Evolutionary conservation across 1,140 invertebrate species (phyloP), one percentile per base, ranked within the genome.

Genomic region (Heterodera schachtii): DNA sequence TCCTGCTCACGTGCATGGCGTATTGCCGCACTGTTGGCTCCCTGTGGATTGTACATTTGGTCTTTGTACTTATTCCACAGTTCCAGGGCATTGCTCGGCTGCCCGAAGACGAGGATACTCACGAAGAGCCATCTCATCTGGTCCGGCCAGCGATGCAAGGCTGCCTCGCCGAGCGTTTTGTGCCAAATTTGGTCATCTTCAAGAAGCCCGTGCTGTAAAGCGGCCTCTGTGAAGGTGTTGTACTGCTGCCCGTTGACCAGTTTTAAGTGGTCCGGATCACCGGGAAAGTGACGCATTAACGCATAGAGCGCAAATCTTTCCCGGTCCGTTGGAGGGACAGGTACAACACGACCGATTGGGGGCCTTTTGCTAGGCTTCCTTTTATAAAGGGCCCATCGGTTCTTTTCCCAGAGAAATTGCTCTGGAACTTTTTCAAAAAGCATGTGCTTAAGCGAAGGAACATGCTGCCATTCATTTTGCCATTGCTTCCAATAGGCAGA

Each of bases 401-500:
- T 2, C 49, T 52, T 52, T 52, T 0, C 11, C 49, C 49, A 52
- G 0, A 0, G 49, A 2, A 52, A 52, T 52, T 52, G 49, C 49
- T 52, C 49, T 2, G 49, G 49, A 2, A 52, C 49, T 11, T 52
- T 52, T 52, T 52, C 49, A 2, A 8, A 52, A 2, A 52, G 49
- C 49, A 52, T 52, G 2, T 52, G 0, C 49, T 52, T 52, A 6
- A 52, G 49, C 49, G 1, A 19, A 1, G 44, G 75, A 43, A 67
- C 75, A 57, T 66, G 19, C 8, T 2, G 1, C 75, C 75, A 76
- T 7, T 43, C 52, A 19, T 16, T 49, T 41, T 41, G 1, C 44
- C 52, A 76, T n/a, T 60, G 75, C 3, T 76, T 76, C 75, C 75
- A 76, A 66, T 76, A 76, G 2, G 74, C 74, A 44, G 74, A 57